Base-by-base conservation (phyloP, 2,113 vertebrate genomes). In the Chaetorhynchus papuensis region DNA sequence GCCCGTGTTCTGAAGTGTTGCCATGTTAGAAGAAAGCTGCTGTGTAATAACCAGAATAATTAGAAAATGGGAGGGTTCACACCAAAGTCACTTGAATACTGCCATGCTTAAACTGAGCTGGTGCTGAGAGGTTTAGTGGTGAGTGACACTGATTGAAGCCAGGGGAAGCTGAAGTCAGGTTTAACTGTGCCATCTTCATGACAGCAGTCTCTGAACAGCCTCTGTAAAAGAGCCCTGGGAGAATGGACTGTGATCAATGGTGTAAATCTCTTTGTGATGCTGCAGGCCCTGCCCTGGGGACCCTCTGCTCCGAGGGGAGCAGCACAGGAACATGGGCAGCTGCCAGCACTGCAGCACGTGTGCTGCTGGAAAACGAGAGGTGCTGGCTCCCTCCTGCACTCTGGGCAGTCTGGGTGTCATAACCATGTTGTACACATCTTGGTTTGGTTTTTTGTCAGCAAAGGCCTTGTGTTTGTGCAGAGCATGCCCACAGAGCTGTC, bases 1-100 rank as follows among this genome's bases (percentile, higher is more conserved):
- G 52, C 3, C 1, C 3, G 1, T n/a, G 20, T 50, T 41, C 12
- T 39, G n/a, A 26, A 65, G 18, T 0, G 6, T 31, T 79, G 70
- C 57, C 26, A 1, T 47, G 19, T 24, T 63, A 44, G 33, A 76
- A 81, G 37, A 89, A 78, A 52, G 19, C 24, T 47, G 63, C 74
- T 57, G 17, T 61, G 74, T 63, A 72, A 74, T 60, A 80, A 74
- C 20, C 49, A 65, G 41, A 61, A 20, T 24, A 15, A 4, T 78
- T 42, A 76, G 37, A 89, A 91, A 64, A 76, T 23, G 9, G 21
- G 14, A 79, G 42, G 18, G 18, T 53, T 91, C 89, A 5, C 23
- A 35, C 39, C 26, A 45, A 59, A 8, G 42, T 77, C 37, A 4
- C 66, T 13, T 53, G 6, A 15, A 18, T 22, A 4, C 15, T 49